phyloP scores from a whole-genome alignment of 2,888 invertebrate genomes.

The Cataglyphis rosenhaueri region DNA sequence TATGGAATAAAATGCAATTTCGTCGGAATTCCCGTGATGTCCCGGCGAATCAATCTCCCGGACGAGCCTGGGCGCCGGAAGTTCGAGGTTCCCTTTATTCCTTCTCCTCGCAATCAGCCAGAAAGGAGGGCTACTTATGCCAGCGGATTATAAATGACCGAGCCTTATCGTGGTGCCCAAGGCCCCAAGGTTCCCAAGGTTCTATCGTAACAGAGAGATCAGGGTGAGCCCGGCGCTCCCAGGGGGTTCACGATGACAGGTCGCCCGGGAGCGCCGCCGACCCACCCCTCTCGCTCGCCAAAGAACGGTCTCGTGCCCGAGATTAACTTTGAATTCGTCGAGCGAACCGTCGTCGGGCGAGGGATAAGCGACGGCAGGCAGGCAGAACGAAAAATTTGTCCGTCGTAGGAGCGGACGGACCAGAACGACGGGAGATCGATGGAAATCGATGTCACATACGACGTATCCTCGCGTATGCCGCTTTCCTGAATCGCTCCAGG shows the following conservation, averaged over 20 bases:
- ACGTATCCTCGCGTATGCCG: slow-evolving; percentile 52
- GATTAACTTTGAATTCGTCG: slow-evolving; percentile 79
- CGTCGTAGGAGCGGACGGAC: slow-evolving; percentile 69
- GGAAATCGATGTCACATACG: slow-evolving; percentile 67
- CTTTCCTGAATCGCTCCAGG: slow-evolving; percentile 27
- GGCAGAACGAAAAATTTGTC: slow-evolving; percentile 76
- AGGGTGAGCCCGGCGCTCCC: slow-evolving; percentile 76
- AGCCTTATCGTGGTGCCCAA: slow-evolving; percentile 81
- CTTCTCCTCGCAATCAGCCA: slow-evolving; percentile 65
- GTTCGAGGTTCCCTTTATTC: slow-evolving; percentile 66
- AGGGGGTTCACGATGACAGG: slow-evolving; percentile 82
- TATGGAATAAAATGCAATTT: slow-evolving; percentile 50
- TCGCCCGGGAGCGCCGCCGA: slow-evolving; percentile 73
- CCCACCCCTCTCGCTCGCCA: slow-evolving; percentile 56
- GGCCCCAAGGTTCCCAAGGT: slow-evolving; percentile 77
- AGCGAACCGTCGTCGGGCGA: slow-evolving; percentile 51
- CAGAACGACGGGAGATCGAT: slow-evolving; percentile 77
- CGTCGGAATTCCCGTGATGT: slow-evolving; percentile 62
- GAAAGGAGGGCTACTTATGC: slow-evolving; percentile 74
- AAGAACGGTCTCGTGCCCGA: slow-evolving; percentile 76
- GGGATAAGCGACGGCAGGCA: slow-evolving; percentile 51
- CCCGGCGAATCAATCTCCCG: slow-evolving; percentile 65
- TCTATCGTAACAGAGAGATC: slow-evolving; percentile 82
- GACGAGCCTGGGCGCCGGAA: slow-evolving; percentile 62
- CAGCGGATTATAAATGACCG: slow-evolving; percentile 83